Evolutionary conservation across 2,888 invertebrate species (phyloP), one percentile per base, ranked within the genome.

Genomic region (Orthonevra nobilis): DNA sequence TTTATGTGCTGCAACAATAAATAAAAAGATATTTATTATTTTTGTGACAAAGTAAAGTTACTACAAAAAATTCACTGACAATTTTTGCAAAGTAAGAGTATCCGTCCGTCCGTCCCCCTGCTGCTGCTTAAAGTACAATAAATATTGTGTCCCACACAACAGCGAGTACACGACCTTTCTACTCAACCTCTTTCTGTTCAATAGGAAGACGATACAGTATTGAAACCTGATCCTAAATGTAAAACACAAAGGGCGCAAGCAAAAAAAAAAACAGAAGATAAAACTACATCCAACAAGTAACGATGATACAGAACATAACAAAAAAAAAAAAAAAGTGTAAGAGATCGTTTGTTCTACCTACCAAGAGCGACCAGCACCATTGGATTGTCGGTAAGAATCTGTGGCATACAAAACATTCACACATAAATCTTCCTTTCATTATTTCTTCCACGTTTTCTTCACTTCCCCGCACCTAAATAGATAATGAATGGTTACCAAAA

Each of bases 361-460:
- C 73, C 52, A n/a, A n/a, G n/a, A n/a, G n/a, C n/a, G n/a, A 38
- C 56, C 63, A 52, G 28, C 63, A 63, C 52, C 64, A 58, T 44
- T 36, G 54, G 56, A 77, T 72, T 64, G 77, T 77, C 77, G 77
- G 72, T 60, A 77, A 72, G 77, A 77, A 60, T 77, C 70, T 77
- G 64, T 58, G 72, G 58, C 77, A 46, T 60, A 77, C 58, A 68
- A 56, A 68, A 79, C 73, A 73, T 79, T 79, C 79, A 73, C 79
- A 79, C 79, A 79, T 79, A 79, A 79, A 79, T 79, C 73, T 79
- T 77, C 77, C 60, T 79, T 60, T 66, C 79, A 79, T 68, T 79
- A 68, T 60, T 68, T 46, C 72, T 50, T 48, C 52, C 50, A 15
- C 52, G 48, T 38, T 48, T 56, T 60, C 50, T 44, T 19, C 36